Evolutionary conservation across 2,888 invertebrate species (phyloP).

Genomic region (Oligia fasciuncula): DNA sequence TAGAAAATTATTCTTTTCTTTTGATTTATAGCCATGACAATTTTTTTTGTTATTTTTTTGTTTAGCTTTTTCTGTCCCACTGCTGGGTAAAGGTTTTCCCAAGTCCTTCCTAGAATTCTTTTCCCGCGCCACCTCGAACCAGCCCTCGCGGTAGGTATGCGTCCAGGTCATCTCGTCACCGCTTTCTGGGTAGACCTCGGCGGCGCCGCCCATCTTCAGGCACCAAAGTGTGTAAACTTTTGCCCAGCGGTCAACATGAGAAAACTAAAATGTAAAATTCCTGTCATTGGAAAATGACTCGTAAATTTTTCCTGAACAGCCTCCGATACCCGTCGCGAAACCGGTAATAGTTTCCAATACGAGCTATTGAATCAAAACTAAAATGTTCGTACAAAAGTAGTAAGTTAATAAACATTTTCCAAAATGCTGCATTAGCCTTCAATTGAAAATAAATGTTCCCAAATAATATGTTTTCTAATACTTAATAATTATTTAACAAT

Average conservation of each 20-base stretch:
- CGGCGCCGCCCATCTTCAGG: background rate
- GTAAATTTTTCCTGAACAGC: background rate
- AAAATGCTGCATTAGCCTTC: background rate
- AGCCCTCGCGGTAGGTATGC: background rate
- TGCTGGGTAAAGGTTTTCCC: too few relatives aligned
- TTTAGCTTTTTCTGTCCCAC: too few relatives aligned
- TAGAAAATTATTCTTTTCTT: too few relatives aligned
- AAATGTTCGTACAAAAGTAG: constrained; percentile 8
- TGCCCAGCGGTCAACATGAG: background rate
- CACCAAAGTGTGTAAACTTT: background rate
- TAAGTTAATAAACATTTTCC: constrained; percentile 9
- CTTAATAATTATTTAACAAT: constrained; percentile 42
- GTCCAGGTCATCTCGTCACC: background rate
- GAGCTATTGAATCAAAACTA: background rate
- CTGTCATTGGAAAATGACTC: background rate
- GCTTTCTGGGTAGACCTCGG: background rate
- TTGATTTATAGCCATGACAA: background rate
- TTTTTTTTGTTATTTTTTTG: background rate
- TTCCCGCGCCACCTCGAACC: background rate
- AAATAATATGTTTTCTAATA: constrained; percentile 40
- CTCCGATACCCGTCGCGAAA: background rate
- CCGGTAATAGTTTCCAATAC: background rate
- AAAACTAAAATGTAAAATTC: background rate
- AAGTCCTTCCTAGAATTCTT: background rate
- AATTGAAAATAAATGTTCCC: constrained; percentile 28